Base-by-base conservation (phyloP, 1,140 invertebrate genomes). In the Rhizoglyphus robini region DNA sequence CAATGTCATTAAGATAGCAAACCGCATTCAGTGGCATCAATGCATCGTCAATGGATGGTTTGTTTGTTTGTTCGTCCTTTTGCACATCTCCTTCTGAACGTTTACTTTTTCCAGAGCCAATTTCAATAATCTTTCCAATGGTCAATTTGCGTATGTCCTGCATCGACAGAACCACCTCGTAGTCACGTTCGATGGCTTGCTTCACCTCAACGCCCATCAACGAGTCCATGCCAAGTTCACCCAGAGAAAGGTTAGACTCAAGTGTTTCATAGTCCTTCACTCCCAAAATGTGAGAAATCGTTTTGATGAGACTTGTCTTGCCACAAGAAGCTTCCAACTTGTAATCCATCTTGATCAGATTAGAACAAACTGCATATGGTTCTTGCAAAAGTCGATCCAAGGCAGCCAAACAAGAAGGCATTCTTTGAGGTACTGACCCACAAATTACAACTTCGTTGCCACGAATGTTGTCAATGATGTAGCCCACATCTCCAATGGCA, bases 181-280 rank as follows among this genome's bases (percentile, higher is more conserved):
- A 69, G 29, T 69, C 68, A 29, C 68, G 49, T 48, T 69, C 68
- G 34, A 69, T 34, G 3, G 23, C 63, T 58, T 69, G 68, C 29
- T 95, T 96, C 68, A 98, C 90, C 79, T 98, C 94, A 0, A 94
- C 90, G 61, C 89, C 90, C 92, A 97, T 96, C 36, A 98, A 77
- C 0, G 91, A 96, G 73, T 97, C 95, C 83, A 97, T 89, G 57
- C 94, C 94, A 15, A 97, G 80, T 74, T 97, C 93, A 18, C 87
- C 88, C 11, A 98, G 77, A 27, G 83, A 87, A 0, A 84, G 81
- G 5, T 82, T 81, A 36, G 81, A 76, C 59, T 87, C 85, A 3
- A 95, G 79, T 54, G 83, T 85, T 65, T 93, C 89, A 61, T 93
- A 78, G 57, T 88, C 89, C 94, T 82, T 80, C 41, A 82, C 76